Evolutionary conservation across 2,888 invertebrate genomes (phyloP).

Genomic region (Pseudococcus jackbeardsleyi): DNA sequence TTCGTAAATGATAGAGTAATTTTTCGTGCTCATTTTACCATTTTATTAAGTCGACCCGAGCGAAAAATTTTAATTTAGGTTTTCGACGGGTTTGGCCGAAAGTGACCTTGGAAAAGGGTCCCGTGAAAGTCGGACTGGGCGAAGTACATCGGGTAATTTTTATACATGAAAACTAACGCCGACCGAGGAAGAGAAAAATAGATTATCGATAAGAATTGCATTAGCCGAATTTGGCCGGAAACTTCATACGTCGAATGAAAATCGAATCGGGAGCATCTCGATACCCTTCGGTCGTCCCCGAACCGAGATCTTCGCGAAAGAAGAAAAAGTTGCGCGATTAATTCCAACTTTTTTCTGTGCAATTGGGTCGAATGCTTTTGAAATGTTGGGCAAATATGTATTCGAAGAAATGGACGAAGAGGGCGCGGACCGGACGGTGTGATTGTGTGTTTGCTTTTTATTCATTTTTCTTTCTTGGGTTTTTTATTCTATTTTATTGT

Average conservation of each 20-base stretch:
- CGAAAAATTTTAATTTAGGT: background rate
- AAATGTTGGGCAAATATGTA: constrained; percentile 11
- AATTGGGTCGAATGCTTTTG: constrained; percentile 8
- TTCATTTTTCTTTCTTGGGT: background rate
- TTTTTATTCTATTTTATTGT: background rate
- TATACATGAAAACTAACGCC: background rate
- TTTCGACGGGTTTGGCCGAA: background rate
- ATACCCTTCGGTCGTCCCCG: background rate
- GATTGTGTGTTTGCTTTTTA: constrained; percentile 32
- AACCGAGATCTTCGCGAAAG: background rate
- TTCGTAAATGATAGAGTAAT: constrained; percentile 2
- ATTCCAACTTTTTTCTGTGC: background rate
- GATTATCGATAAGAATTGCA: constrained; percentile 13
- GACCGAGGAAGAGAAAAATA: background rate
- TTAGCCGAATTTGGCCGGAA: background rate
- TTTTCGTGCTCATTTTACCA: constrained; percentile 15
- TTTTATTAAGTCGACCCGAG: background rate
- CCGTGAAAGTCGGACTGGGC: background rate
- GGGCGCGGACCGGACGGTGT: background rate
- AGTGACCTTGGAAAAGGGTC: background rate
- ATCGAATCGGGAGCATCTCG: background rate
- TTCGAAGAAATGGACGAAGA: background rate
- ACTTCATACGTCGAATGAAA: constrained; percentile 2
- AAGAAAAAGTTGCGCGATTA: background rate
- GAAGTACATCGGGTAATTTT: background rate